phyloP scores from a whole-genome alignment of 1,140 invertebrate species.

The Dermatophagoides farinae region DNA sequence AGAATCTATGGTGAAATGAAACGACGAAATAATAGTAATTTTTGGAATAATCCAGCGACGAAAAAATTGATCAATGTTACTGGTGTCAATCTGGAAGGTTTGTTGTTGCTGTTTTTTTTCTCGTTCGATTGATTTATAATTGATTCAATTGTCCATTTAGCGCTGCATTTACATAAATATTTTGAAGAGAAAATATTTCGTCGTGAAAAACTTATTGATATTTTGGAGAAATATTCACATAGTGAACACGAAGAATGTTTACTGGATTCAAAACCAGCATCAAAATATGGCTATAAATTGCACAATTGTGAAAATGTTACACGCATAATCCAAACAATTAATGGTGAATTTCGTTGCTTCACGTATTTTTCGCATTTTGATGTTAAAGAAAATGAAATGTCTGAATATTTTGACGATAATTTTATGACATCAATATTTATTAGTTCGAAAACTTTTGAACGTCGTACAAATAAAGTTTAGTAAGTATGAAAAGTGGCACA shows the following conservation, averaged over 20 bases:
- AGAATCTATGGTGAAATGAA: neutral
- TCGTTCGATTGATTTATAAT: neutral
- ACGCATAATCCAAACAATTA: neutral
- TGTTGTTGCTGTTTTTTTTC: neutral
- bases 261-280: neutral
- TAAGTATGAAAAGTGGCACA: neutral
- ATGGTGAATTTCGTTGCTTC: slow-evolving; percentile 9
- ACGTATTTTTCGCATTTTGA: slow-evolving; percentile 4
- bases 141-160: neutral
- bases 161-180: neutral
- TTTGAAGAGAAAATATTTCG: slow-evolving; percentile 3
- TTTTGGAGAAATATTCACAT: slow-evolving; percentile 5
- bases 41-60: neutral
- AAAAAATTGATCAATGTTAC: neutral
- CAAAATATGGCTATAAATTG: slow-evolving; percentile 2
- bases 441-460: slow-evolving; percentile 1
- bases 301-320: neutral
- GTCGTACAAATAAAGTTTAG: slow-evolving; percentile 6
- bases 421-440: slow-evolving; percentile 2
- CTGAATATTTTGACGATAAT: neutral
- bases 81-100: neutral
- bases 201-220: neutral
- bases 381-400: neutral
- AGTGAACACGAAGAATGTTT: slow-evolving; percentile 8
- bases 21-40: neutral